Conservation (phyloP, 2,888 invertebrate species). For the Meta bourneti region DNA sequence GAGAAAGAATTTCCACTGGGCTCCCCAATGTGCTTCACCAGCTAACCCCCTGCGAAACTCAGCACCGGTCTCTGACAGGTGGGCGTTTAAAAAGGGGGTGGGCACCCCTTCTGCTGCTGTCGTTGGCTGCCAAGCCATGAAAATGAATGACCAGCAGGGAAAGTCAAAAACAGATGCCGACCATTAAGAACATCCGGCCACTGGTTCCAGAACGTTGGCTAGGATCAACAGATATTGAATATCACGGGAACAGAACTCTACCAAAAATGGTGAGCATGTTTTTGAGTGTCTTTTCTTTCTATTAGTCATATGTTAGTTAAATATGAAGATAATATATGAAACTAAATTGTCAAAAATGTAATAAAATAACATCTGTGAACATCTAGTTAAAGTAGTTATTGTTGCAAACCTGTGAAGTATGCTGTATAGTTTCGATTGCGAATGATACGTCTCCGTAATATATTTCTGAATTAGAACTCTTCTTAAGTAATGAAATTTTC, state of each 20-base stretch:
- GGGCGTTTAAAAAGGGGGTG: slow-evolving; percentile 54
- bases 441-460: too few species aligned
- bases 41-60: not conserved
- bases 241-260: not conserved
- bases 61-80: slow-evolving; percentile 54
- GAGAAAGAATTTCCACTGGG: not conserved
- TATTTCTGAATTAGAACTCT: too few species aligned
- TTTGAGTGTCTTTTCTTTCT: not conserved
- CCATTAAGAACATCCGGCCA: slow-evolving; percentile 66
- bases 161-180: slow-evolving; percentile 54
- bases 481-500: too few species aligned
- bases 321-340: too few species aligned
- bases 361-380: too few species aligned
- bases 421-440: too few species aligned
- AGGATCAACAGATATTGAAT: slow-evolving; percentile 35
- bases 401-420: too few species aligned
- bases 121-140: slow-evolving; percentile 38
- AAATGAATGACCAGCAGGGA: slow-evolving; percentile 52
- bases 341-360: too few species aligned
- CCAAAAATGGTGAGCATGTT: slow-evolving; percentile 26
- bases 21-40: slow-evolving; percentile 21
- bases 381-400: too few species aligned
- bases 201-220: slow-evolving; percentile 65
- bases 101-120: slow-evolving; percentile 5
- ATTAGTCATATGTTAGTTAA: not conserved